A percentile compares a stretch with the other conserved stretches of the same genome.
phyloP scores from a whole-genome alignment of 2,113 vertebrate species.

The Smithornis capensis region DNA sequence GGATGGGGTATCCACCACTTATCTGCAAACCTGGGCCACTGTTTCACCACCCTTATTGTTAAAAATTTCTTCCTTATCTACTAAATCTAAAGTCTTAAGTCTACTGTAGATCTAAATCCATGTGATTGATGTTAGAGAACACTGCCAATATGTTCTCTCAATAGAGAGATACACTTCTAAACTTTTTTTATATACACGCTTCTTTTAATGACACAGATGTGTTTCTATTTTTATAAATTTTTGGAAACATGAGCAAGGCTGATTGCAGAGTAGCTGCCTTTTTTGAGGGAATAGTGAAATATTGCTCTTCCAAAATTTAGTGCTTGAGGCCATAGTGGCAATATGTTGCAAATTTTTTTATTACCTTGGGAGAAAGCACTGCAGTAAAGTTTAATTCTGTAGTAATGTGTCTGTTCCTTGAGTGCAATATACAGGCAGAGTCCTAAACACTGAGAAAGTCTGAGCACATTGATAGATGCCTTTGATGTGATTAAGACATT shows the following conservation, averaged over 20 bases:
- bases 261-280: not conserved
- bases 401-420: not conserved
- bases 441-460: conserved; percentile 2
- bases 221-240: not conserved
- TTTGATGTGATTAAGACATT: conserved; percentile 59
- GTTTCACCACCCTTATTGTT: not conserved
- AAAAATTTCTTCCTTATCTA: not conserved
- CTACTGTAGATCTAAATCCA: not conserved
- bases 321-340: not conserved
- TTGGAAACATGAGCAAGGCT: not conserved
- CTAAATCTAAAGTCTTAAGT: not conserved
- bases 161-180: not conserved
- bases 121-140: not conserved
- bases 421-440: not conserved
- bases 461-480: not conserved
- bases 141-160: not conserved
- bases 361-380: not conserved
- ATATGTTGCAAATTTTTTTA: not conserved
- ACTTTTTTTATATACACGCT: not conserved
- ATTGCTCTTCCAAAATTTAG: not conserved
- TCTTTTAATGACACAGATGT: not conserved
- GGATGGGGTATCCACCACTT: not conserved
- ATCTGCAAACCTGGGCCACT: not conserved
- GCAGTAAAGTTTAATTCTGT: not conserved
- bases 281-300: not conserved